Conservation (phyloP, 2,797 vertebrate genomes). For the Molossus molossus region DNA sequence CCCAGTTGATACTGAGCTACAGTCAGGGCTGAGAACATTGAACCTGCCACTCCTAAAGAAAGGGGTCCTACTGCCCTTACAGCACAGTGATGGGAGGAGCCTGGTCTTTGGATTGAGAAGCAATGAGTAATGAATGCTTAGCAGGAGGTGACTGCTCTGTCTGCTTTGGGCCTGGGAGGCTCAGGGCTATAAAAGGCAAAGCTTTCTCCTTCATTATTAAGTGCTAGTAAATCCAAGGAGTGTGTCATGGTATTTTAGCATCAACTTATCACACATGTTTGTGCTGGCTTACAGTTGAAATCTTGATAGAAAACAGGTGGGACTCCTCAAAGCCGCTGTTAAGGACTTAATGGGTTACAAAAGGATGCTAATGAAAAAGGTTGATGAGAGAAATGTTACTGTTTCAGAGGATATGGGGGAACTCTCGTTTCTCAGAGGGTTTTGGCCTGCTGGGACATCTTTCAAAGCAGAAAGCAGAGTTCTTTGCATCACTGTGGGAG, state of each 20-base stretch:
- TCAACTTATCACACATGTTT: conserved; percentile 86
- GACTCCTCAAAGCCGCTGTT: conserved; percentile 52
- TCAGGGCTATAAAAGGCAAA: conserved; percentile 90
- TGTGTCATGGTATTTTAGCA: conserved; percentile 87
- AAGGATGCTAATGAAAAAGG: conserved; percentile 65
- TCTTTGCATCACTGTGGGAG: background rate
- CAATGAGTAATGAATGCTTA: conserved; percentile 76
- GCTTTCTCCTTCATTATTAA: conserved; percentile 88
- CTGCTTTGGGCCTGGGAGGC: conserved; percentile 78
- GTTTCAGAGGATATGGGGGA: background rate
- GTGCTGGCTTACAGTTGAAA: conserved; percentile 76
- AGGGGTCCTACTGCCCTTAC: background rate
- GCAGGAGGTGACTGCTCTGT: conserved; percentile 73
- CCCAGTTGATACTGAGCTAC: background rate
- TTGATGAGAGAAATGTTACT: conserved; percentile 43
- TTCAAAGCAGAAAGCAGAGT: conserved; percentile 39
- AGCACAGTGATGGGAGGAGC: background rate
- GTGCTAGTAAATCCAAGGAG: conserved; percentile 85
- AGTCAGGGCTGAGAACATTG: background rate
- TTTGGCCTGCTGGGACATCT: background rate
- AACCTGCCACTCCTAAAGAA: background rate
- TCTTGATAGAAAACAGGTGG: conserved; percentile 85
- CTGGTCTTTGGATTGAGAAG: conserved; percentile 64
- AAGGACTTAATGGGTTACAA: conserved; percentile 70
- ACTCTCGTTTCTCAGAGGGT: conserved; percentile 15